Evolutionary conservation across 1,140 invertebrate species (phyloP).

Genomic region (Zophobas morio): DNA sequence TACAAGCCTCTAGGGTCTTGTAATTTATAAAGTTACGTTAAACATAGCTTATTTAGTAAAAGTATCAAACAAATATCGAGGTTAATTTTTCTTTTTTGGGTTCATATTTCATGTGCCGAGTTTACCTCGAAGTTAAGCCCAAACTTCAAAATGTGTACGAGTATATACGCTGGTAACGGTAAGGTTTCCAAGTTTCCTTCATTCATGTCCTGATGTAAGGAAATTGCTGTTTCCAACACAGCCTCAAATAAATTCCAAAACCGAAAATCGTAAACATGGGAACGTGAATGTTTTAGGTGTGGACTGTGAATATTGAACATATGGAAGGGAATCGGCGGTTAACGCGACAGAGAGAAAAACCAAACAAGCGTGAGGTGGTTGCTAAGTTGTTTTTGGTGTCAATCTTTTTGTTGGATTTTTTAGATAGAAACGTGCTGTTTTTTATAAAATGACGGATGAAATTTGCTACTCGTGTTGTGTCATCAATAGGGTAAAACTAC

Average conservation of each 20-base stretch:
- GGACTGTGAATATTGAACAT: not conserved
- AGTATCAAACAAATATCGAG: no score
- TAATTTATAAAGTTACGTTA: no score
- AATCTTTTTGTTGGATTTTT: not conserved
- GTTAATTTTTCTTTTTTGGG: no score
- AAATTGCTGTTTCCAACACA: not conserved
- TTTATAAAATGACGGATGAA: no score
- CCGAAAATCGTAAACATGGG: not conserved
- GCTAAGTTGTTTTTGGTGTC: not conserved
- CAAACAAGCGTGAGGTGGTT: not conserved
- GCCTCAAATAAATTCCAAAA: not conserved
- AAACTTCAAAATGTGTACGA: no score
- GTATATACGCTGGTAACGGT: not conserved
- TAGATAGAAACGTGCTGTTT: no score
- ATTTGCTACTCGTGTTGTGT: no score
- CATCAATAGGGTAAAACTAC: no score
- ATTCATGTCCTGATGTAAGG: not conserved
- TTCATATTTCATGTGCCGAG: no score
- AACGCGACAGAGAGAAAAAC: not conserved
- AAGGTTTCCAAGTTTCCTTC: not conserved
- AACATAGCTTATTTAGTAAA: no score
- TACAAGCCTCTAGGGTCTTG: no score
- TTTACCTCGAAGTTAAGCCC: no score
- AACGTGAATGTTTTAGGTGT: conserved; percentile 1
- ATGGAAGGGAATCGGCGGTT: not conserved